Percentiles rank a stretch among this genome's conserved stretches.
Evolutionary conservation across 1,140 invertebrate species (phyloP).

Genomic region (Apolygus lucorum): DNA sequence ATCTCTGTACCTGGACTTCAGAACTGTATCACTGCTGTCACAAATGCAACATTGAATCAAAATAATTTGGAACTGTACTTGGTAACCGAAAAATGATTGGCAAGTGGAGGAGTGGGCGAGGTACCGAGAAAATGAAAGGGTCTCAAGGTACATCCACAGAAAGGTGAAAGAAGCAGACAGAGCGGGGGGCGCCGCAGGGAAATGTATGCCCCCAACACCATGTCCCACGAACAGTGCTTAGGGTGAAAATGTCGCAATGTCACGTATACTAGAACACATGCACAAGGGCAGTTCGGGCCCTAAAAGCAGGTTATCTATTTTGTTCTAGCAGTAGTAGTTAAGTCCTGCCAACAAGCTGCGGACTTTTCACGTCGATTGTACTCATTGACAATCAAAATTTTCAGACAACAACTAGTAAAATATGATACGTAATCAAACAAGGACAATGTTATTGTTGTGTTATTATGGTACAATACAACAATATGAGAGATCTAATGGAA

Average conservation of each 20-base stretch:
- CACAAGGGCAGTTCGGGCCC: slow-evolving; percentile 1
- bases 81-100: no score
- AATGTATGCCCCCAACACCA: not conserved
- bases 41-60: no score
- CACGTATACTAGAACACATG: not conserved
- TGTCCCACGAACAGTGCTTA: not conserved
- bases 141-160: not conserved
- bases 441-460: no score
- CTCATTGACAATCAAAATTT: not conserved
- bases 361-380: not conserved
- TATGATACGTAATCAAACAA: no score
- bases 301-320: not conserved
- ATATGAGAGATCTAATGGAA: no score
- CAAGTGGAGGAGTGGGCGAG: no score
- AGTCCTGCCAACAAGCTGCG: not conserved
- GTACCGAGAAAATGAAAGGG: no score
- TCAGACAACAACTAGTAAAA: no score
- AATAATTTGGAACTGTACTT: no score
- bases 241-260: not conserved
- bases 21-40: no score
- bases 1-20: no score
- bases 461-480: no score
- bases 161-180: not conserved
- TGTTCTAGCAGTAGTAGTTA: not conserved
- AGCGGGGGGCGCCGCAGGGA: not conserved